A percentile compares a stretch with the other conserved stretches of the same genome.
These are phyloP conservation scores for Unio delphinus DNA, from an alignment of 2,888 invertebrate genomes.

Conservation along the genomic window DNA sequence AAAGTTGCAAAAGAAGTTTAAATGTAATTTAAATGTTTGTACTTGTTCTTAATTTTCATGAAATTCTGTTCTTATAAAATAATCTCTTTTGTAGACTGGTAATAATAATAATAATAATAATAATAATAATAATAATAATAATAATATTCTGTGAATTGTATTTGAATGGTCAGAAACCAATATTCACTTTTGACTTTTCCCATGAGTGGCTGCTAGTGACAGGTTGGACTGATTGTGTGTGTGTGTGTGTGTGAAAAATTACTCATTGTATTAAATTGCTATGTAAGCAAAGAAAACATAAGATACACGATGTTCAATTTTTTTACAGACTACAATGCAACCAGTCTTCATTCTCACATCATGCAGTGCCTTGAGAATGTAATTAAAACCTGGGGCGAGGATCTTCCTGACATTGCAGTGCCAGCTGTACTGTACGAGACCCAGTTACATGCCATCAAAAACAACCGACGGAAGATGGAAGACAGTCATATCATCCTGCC, in stretches of 20 bases:
- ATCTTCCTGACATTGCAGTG: slow-evolving; percentile 40
- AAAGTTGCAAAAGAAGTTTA: too few species aligned
- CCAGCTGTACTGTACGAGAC: slow-evolving; percentile 54
- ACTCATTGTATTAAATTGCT: neutral
- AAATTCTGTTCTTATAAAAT: too few species aligned
- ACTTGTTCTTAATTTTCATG: too few species aligned
- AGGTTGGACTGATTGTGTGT: too few species aligned
- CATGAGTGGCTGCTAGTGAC: too few species aligned
- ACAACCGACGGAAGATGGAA: slow-evolving; percentile 91
- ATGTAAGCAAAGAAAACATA: neutral
- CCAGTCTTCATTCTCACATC: slow-evolving; percentile 42
- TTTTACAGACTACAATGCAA: slow-evolving; percentile 51
- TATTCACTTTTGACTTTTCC: too few species aligned
- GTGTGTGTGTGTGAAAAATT: neutral
- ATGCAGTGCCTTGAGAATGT: slow-evolving; percentile 47
- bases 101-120: too few species aligned
- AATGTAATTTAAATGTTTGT: too few species aligned
- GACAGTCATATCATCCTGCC: slow-evolving; percentile 89
- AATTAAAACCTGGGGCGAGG: slow-evolving; percentile 51
- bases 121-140: too few species aligned
- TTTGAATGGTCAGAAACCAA: too few species aligned
- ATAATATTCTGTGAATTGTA: too few species aligned
- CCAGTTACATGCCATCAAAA: slow-evolving; percentile 83
- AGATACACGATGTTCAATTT: neutral
- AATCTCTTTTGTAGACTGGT: too few species aligned